Percentiles rank a stretch among this genome's conserved stretches.
These are phyloP conservation scores for Echinometra lucunter DNA, from an alignment of 53 echinoderm and acorn worm genomes.

Conservation along the genomic window DNA sequence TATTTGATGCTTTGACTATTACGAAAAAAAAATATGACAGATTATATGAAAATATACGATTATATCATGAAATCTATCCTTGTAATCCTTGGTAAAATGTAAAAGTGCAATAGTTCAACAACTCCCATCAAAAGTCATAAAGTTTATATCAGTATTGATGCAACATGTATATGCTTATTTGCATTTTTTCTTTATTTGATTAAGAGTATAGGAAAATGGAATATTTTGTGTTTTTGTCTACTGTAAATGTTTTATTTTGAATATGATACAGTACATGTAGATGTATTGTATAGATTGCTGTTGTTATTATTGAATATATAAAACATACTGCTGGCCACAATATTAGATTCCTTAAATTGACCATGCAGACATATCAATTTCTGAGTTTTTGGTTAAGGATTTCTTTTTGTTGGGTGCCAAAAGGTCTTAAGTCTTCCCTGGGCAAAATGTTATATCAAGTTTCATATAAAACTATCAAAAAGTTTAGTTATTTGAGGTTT, in stretches of 20 bases:
- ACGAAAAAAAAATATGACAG: too few species aligned
- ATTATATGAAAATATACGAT: too few species aligned
- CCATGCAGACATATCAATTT: not conserved
- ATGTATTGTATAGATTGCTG: not conserved
- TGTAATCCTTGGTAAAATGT: conserved; percentile 6
- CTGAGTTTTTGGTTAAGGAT: not conserved
- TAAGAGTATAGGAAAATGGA: not conserved
- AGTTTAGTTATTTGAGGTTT: not conserved
- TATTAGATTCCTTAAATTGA: not conserved
- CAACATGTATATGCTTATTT: conserved; percentile 3
- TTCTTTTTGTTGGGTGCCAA: conserved; percentile 19
- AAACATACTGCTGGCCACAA: not conserved
- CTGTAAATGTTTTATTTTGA: conserved; percentile 1
- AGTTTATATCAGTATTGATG: conserved; percentile 20
- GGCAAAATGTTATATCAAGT: not conserved
- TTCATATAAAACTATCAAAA: not conserved
- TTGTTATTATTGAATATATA: not conserved
- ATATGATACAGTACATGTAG: not conserved
- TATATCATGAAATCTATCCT: conserved; percentile 5
- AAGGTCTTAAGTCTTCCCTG: conserved; percentile 20
- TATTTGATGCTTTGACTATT: too few species aligned
- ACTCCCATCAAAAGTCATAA: not conserved
- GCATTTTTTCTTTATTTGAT: not conserved
- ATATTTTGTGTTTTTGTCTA: not conserved
- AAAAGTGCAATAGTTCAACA: conserved; percentile 23